Evolutionary conservation across 2,888 invertebrate genomes (phyloP).

Genomic region (Heterodera filipjevi): DNA sequence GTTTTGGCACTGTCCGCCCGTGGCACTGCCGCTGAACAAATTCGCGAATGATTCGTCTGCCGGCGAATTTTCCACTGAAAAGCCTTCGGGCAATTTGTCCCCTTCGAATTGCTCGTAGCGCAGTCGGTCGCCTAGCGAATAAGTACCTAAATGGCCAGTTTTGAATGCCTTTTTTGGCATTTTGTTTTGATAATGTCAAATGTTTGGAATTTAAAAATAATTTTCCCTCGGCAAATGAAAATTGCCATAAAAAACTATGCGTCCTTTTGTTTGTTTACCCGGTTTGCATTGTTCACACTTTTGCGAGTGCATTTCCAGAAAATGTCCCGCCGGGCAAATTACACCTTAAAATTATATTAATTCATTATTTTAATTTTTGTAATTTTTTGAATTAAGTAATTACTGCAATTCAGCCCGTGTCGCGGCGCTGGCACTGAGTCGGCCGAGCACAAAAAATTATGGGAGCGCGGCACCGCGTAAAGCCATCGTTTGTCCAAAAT

Average conservation of each 20-base stretch:
- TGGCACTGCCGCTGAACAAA: slow-evolving; percentile 6
- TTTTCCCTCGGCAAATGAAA: not conserved
- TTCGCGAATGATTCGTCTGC: slow-evolving; percentile 27
- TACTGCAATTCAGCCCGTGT: slow-evolving; percentile 70
- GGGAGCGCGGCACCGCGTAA: slow-evolving; percentile 69
- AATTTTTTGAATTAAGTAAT: too few species aligned
- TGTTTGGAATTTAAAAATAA: slow-evolving; percentile 3
- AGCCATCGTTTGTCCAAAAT: slow-evolving; percentile 67
- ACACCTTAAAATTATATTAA: slow-evolving; percentile 61
- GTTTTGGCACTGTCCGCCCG: slow-evolving; percentile 35
- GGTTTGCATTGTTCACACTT: slow-evolving; percentile 69
- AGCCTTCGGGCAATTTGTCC: slow-evolving; percentile 69
- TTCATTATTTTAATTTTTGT: slow-evolving; percentile 1
- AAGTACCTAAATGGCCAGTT: slow-evolving; percentile 66
- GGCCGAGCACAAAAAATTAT: slow-evolving; percentile 64
- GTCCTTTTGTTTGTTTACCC: slow-evolving; percentile 35
- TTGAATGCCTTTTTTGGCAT: not conserved
- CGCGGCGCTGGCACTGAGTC: slow-evolving; percentile 68
- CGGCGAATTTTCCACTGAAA: slow-evolving; percentile 55
- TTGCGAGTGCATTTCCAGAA: slow-evolving; percentile 69
- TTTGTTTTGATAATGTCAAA: slow-evolving; percentile 3
- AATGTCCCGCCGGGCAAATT: slow-evolving; percentile 70
- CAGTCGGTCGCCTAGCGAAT: slow-evolving; percentile 71
- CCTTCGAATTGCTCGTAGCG: slow-evolving; percentile 69
- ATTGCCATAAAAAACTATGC: not conserved